phyloP scores from a whole-genome alignment of 1,140 invertebrate genomes.

The Antheraea mylitta region DNA sequence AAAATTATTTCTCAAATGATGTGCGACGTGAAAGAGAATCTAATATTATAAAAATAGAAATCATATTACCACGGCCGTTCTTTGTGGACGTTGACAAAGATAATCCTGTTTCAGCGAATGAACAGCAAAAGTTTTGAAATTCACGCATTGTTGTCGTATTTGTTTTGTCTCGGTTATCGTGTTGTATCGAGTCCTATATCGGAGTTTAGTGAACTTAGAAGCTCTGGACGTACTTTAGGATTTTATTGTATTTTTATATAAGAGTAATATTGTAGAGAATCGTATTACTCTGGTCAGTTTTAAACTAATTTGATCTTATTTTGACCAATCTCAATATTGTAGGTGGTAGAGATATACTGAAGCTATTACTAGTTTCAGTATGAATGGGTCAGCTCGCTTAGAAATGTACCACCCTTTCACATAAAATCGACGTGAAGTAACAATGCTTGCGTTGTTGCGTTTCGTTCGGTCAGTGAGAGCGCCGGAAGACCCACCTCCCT shows the following conservation, averaged over 20 bases:
- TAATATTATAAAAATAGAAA: not conserved
- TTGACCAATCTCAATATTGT: too few relatives aligned
- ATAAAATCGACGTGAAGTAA: too few relatives aligned
- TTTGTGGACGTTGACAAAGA: not conserved
- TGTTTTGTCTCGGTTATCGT: slow-evolving; percentile 3
- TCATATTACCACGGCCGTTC: not conserved
- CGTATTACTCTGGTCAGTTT: not conserved
- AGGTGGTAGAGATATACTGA: too few relatives aligned
- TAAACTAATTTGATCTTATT: too few relatives aligned
- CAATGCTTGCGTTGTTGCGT: too few relatives aligned
- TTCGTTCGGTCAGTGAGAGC: too few relatives aligned
- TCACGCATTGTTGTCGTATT: slow-evolving; percentile 5
- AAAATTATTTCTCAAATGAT: slow-evolving; percentile 10
- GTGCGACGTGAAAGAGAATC: not conserved
- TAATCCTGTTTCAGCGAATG: not conserved
- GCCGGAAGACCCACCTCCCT: too few relatives aligned
- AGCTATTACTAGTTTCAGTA: too few relatives aligned
- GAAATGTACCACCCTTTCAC: too few relatives aligned
- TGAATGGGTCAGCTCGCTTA: too few relatives aligned
- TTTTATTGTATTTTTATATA: not conserved
- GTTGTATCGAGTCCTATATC: not conserved
- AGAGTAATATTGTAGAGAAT: not conserved
- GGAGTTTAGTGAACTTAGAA: not conserved
- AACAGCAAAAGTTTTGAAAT: slow-evolving; percentile 9
- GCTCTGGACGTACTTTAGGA: not conserved